phyloP scores from a whole-genome alignment of 2,888 invertebrate genomes.

The Phyllotreta cruciferae region DNA sequence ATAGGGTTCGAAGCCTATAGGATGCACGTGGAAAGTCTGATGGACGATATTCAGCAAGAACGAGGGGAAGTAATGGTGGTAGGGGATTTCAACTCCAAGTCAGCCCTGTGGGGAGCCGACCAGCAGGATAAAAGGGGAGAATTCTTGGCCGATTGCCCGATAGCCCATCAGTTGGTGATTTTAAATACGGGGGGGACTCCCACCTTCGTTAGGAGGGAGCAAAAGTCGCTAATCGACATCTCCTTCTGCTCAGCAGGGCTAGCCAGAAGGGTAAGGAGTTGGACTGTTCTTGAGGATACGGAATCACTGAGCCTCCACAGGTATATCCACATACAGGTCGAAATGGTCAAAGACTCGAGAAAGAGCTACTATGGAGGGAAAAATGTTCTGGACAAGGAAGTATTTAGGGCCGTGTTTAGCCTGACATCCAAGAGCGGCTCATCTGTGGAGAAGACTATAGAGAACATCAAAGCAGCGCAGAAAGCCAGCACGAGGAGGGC shows the following conservation, averaged over 20 bases:
- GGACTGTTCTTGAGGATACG: slow-evolving; percentile 2
- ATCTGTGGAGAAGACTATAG: not conserved
- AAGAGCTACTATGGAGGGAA: slow-evolving; percentile 1
- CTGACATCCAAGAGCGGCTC: not conserved
- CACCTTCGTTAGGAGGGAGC: slow-evolving; percentile 20
- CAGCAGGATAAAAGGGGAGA: not conserved
- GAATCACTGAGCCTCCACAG: slow-evolving; percentile 24
- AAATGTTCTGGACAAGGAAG: not conserved
- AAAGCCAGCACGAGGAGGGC: not conserved
- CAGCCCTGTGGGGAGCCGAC: slow-evolving; percentile 3
- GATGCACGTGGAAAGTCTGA: not conserved
- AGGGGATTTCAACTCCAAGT: slow-evolving; percentile 12
- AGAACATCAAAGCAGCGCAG: slow-evolving; percentile 2
- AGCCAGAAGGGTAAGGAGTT: not conserved
- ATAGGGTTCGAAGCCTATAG: not conserved
- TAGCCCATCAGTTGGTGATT: slow-evolving; percentile 1
- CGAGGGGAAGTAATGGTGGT: not conserved
- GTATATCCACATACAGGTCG: slow-evolving; percentile 15
- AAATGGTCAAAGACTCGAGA: not conserved
- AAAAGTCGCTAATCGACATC: slow-evolving; percentile 15
- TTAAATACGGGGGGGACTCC: slow-evolving; percentile 16
- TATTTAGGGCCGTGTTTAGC: not conserved
- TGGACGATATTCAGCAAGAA: slow-evolving; percentile 3
- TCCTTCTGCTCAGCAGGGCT: slow-evolving; percentile 11
- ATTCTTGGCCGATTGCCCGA: not conserved